Conservation (phyloP, 2,113 vertebrate genomes). For the Phrynosoma blainvillii region DNA sequence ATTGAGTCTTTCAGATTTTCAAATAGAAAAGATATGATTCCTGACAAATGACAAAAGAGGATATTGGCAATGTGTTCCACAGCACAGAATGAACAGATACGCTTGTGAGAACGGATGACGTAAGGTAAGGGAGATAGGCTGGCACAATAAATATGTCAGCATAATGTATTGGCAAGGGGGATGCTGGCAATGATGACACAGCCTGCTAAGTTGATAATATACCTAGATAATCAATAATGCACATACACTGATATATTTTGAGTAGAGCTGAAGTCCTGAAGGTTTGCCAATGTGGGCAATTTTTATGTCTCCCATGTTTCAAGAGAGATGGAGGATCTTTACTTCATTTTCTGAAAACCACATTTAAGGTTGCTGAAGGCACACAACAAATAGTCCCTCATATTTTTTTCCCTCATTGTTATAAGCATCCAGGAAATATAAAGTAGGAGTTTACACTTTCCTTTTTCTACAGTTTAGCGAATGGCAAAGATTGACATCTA, state of each 20-base stretch:
- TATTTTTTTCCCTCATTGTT: neutral
- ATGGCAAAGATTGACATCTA: neutral
- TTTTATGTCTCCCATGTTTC: neutral
- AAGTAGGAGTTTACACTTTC: neutral
- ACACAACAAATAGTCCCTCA: neutral
- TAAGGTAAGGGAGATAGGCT: conserved; percentile 15
- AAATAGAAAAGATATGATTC: neutral
- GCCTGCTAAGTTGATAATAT: neutral
- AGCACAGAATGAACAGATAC: conserved; percentile 9
- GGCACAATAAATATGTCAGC: conserved; percentile 33
- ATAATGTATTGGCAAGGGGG: conserved; percentile 10
- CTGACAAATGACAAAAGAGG: neutral
- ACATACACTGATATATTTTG: neutral
- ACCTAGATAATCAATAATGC: conserved; percentile 20
- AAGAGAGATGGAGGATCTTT: neutral
- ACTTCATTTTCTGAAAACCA: neutral
- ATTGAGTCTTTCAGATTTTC: neutral
- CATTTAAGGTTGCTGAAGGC: neutral
- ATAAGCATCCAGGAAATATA: neutral
- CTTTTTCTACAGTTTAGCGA: neutral
- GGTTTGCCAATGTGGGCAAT: neutral
- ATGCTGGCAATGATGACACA: neutral
- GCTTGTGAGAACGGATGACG: neutral
- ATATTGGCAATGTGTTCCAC: neutral
- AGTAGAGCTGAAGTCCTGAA: neutral